phyloP scores from a whole-genome alignment of 2,113 vertebrate genomes.

The Thomomys bottae region DNA sequence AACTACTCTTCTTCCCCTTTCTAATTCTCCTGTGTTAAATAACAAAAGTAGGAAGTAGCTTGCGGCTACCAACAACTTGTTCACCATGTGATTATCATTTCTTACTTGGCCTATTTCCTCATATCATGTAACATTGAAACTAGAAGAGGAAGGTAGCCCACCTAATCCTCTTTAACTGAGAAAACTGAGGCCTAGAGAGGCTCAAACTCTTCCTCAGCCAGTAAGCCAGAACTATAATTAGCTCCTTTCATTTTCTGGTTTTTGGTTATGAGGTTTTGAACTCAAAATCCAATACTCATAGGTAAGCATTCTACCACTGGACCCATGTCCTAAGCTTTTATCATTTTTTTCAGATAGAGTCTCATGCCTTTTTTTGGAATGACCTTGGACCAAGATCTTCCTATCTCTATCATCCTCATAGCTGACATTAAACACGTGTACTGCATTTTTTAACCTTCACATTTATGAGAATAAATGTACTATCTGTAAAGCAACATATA shows the following conservation, averaged over 20 bases:
- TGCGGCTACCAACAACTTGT: slow-evolving; percentile 34
- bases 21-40: slow-evolving; percentile 33
- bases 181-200: not conserved
- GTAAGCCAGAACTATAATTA: not conserved
- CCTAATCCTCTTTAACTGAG: not conserved
- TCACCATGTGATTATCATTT: slow-evolving; percentile 48
- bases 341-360: no score
- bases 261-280: no score
- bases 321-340: no score
- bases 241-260: slow-evolving; percentile 12
- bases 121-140: not conserved
- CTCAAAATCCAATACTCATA: no score
- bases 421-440: no score
- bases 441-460: not conserved
- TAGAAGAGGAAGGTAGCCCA: not conserved
- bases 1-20: not conserved
- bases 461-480: slow-evolving; percentile 30
- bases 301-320: no score
- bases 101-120: slow-evolving; percentile 2
- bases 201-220: not conserved
- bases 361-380: no score
- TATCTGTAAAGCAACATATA: slow-evolving; percentile 4
- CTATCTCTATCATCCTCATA: no score
- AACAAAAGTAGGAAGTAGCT: slow-evolving; percentile 61
- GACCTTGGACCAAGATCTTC: no score